Base-by-base conservation (phyloP, 2,888 invertebrate genomes). In the Harpalus rufipes region DNA sequence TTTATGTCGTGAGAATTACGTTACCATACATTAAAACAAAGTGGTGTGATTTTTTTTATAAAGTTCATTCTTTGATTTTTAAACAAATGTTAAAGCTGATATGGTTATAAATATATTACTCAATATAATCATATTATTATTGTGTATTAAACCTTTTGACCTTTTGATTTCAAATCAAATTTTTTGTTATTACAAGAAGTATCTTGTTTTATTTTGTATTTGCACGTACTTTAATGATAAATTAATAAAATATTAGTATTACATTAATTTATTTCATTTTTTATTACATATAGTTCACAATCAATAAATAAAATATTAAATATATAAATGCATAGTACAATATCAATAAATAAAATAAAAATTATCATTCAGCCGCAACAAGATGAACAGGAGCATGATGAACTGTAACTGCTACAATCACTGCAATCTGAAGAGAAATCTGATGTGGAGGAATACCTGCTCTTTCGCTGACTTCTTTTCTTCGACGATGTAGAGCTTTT, bases 351-450 rank as follows among this genome's bases (percentile, higher is more conserved):
- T 39, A 32, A 39, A 68, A 68, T 68, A 39, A 14, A 32, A 32
- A 7, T n/a, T n/a, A 65, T 12, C 18, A 68, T 39, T 41, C 16
- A 74, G 44, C 44, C 44, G 44, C 68, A 44, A 18, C 72, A 74
- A 41, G 72, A 74, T 44, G 72, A 74, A 18, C 72, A 74, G 44
- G 72, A 74, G 41, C 72, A 74, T 7, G 72, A 74, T 16, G 72
- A 74, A 18, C 72, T 74, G 12, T 74, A 74, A 1, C 8, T 21
- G 25, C 21, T 8, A 18, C 2, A 63, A 10, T 16, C 10, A 14
- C 72, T 74, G 72, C 7, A 74, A 44, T 72, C 72, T 16, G 72
- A 72, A 7, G 72, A 72, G 72, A 41, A 72, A 74, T 68, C 68
- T 68, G 68, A 68, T 14, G 41, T 44, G 51, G 72, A 74, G 44